Base-by-base conservation (phyloP, 30 jellyfish, hydroid and myxozoan genomes). In the Aurelia aurita complex sp. Pacific region DNA sequence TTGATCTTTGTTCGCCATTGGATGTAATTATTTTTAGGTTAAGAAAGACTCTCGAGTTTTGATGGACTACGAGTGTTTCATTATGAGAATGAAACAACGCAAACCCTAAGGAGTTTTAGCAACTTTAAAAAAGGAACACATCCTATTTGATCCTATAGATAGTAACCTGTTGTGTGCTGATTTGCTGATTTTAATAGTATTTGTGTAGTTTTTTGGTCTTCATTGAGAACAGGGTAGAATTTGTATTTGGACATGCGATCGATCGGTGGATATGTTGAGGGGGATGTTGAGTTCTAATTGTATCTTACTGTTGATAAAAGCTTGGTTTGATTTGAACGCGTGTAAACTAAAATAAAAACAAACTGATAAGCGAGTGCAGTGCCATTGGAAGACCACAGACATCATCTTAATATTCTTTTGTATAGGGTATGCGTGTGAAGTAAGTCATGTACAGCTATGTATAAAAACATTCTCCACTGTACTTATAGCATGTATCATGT, bases 381-480 rank as follows among this genome's bases (percentile, higher is more conserved):
- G 83, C 83, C 83, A 40, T 12, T 5, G 8, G 8, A 46, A 6
- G 57, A 46, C 15, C 57, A 46, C 15, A 46, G 11, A 46, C 57
- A 10, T 46, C 54, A 33, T 42, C 59, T 40, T 16, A 15, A 6
- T 61, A 61, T 61, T 61, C 19, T 14, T 77, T 60, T 77, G 78
- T 77, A 59, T 67, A 68, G 85, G 64, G 54, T 83, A 66, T 36
- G 92, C 40, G 68, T 78, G 76, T 46, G 57, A 46, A 46, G 57
- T 46, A 46, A 18, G 11, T 42, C 73, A 82, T 83, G 92, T 83
- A 83, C 92, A 83, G 52, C 86, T 23, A 83, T 83, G 92, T 83
- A 83, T 83, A 83, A 73, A 73, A 82, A 73, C 67, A 54, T 34
- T 59, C 35, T 64, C 92, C 79, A 55, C 85, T 83, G 83, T 83